Conservation (phyloP, 2,113 vertebrate genomes). For the Anthoscopus minutus region DNA sequence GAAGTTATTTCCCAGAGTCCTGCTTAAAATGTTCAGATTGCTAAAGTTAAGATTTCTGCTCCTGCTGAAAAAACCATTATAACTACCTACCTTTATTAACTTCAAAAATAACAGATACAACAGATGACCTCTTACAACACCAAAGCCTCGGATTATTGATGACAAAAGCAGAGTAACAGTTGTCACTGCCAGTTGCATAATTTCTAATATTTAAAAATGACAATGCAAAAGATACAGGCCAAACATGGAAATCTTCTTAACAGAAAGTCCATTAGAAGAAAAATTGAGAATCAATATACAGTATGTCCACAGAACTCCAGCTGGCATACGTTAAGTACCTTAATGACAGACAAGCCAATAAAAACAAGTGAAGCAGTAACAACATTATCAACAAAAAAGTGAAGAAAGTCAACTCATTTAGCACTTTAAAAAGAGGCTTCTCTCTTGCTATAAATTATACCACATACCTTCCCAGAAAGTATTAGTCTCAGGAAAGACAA, state of each 20-base stretch:
- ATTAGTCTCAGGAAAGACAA: background rate
- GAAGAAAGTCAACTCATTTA: background rate
- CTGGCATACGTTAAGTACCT: background rate
- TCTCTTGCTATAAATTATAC: background rate
- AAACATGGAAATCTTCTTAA: background rate
- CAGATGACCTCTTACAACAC: background rate
- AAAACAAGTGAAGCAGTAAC: background rate
- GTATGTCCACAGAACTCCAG: background rate
- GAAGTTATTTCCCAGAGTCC: background rate
- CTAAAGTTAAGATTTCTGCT: background rate
- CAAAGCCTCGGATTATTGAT: background rate
- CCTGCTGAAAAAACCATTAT: background rate
- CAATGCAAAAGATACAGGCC: background rate
- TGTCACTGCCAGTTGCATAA: background rate
- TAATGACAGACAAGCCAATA: background rate
- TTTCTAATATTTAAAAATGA: background rate
- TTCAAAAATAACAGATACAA: conserved; percentile 9
- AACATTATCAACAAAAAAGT: background rate
- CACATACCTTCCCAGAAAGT: background rate
- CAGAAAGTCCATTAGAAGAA: background rate
- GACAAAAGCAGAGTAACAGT: conserved; percentile 14
- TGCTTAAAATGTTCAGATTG: background rate
- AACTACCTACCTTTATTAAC: background rate
- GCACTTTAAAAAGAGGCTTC: background rate
- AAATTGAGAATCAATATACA: background rate